These are phyloP conservation scores for Phrynocephalus guinanensis DNA, from an alignment of 2,797 vertebrate species.

Conservation along the genomic window DNA sequence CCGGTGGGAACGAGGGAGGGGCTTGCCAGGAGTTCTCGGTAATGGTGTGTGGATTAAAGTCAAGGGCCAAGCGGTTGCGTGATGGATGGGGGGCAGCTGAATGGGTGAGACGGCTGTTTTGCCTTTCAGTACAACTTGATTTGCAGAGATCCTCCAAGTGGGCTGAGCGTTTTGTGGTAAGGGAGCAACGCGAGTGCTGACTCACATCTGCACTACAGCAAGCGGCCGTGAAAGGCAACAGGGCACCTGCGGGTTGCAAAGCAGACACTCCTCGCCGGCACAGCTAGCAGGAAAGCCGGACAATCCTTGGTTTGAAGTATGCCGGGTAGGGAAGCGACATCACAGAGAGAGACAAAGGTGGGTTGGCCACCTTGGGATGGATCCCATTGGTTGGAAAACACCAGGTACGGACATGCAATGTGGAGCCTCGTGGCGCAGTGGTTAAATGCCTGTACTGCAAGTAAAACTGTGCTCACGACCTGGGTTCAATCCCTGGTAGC, in stretches of 20 bases:
- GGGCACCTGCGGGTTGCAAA: background rate
- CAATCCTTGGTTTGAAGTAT: background rate
- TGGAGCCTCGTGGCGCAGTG: too few species aligned
- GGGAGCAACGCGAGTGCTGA: background rate
- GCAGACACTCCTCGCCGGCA: too few species aligned
- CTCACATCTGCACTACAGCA: background rate
- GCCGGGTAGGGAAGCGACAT: background rate
- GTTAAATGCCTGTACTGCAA: too few species aligned
- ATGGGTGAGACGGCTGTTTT: background rate
- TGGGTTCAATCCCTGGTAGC: too few species aligned
- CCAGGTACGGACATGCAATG: too few species aligned
- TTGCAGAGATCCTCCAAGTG: background rate
- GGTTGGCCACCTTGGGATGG: background rate
- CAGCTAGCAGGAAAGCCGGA: background rate
- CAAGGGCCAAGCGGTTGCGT: background rate
- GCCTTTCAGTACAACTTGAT: background rate
- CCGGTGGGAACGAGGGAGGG: background rate
- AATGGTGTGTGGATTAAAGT: background rate
- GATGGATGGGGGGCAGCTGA: background rate
- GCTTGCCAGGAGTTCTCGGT: background rate
- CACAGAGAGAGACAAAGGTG: background rate
- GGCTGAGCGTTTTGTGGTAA: background rate
- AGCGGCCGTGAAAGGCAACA: background rate
- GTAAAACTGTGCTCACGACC: too few species aligned
- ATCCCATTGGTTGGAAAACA: too few species aligned